Evolutionary conservation across 2,797 vertebrate genomes (phyloP).

Genomic region (Hemitrygon akajei): DNA sequence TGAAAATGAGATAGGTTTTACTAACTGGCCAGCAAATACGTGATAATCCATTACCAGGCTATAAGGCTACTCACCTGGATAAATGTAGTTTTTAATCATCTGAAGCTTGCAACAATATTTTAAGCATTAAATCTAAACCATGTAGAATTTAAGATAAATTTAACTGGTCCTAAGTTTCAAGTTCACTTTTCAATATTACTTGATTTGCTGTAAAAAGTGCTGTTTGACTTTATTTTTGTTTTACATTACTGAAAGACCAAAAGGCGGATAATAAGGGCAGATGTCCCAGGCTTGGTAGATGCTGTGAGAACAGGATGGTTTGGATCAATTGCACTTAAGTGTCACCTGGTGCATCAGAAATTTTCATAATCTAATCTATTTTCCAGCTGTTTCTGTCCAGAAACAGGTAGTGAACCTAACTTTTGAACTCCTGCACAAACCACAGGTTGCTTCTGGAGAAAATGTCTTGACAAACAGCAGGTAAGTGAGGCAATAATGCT

Average conservation of each 20-base stretch:
- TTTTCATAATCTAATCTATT: background rate
- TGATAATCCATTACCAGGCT: background rate
- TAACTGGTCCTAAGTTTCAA: no score
- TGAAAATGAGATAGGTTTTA: conserved; percentile 16
- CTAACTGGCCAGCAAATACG: background rate
- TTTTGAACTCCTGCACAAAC: background rate
- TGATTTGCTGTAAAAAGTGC: no score
- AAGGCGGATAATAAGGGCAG: background rate
- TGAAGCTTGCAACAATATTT: background rate
- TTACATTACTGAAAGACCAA: background rate
- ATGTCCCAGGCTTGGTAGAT: background rate
- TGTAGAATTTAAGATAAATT: background rate
- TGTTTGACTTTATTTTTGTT: no score
- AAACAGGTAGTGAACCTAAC: background rate
- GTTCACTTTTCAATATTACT: no score
- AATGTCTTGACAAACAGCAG: background rate
- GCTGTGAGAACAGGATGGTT: background rate
- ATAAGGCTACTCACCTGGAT: background rate
- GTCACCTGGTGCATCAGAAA: background rate
- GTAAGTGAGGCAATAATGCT: background rate
- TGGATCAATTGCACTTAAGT: background rate
- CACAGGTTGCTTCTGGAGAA: background rate
- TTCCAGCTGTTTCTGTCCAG: background rate
- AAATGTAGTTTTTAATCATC: conserved; percentile 6
- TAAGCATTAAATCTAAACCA: background rate